Evolutionary conservation across 1,140 invertebrate genomes (phyloP), one percentile per base, ranked within the genome.

Genomic region (Drosophila athabasca): DNA sequence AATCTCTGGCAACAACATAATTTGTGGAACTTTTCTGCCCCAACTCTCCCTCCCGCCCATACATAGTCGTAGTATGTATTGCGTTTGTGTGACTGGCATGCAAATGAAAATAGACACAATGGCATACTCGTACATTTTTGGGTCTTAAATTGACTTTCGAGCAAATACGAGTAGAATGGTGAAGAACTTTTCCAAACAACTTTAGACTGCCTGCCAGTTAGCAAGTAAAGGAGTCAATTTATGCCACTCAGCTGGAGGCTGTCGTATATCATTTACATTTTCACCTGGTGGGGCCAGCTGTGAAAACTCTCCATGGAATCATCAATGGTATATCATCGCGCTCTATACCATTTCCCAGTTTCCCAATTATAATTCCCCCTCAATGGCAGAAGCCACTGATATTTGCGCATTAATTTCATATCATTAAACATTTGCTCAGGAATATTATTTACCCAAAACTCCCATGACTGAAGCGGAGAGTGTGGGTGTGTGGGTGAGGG

Each of bases 351-450:
- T 39, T 39, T 39, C 9, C 35, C 9, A 15, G 39, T 53, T n/a
- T 26, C 45, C 44, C 73, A 75, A 66, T 67, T 75, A 55, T 53
- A 58, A 69, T 58, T 58, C 53, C 31, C 53, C 55, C 11, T 55
- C 65, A 45, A 59, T 53, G 60, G 52, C 51, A 62, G 51, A 59
- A 62, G 64, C 66, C 60, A 52, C 58, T 65, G 74, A 87, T 87
- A 85, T 78, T 85, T 85, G 65, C 78, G 55, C 69, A 85, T 85
- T 85, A 87, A 87, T 85, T 85, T 81, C 81, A 62, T 71, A 77
- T 85, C 82, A 85, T 85, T 85, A 81, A 85, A 70, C 81, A 87
- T 78, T 79, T 39, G 35, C 62, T 31, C 51, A 59, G 35, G 60
- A 64, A 70, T 87, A 74, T 77, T 87, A 87, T 84, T 81, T 84